phyloP scores from a whole-genome alignment of 2,888 invertebrate genomes.

The Horisme vitalbata region DNA sequence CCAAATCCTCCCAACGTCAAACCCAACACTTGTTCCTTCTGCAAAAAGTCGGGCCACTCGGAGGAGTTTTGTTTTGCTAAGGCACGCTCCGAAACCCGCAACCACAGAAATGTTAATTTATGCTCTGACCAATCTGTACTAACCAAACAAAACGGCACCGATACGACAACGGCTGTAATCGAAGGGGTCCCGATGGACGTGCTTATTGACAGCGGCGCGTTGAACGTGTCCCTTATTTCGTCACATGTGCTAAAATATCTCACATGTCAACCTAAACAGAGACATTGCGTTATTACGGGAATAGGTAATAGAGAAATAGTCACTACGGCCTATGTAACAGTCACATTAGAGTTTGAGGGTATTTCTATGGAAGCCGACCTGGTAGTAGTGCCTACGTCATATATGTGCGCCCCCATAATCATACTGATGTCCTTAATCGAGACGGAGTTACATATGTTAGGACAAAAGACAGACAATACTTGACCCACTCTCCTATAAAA shows the following conservation, averaged over 20 bases:
- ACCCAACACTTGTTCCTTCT: no score
- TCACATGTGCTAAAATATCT: no score
- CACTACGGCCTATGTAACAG: background rate
- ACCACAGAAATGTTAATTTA: background rate
- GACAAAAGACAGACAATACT: slow-evolving; percentile 1
- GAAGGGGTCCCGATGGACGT: no score
- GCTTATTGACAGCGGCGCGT: no score
- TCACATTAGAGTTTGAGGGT: slow-evolving; percentile 26
- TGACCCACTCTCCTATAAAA: no score
- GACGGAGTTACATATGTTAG: slow-evolving; percentile 15
- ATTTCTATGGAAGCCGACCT: slow-evolving; percentile 34
- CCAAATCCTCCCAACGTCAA: no score
- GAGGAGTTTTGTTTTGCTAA: no score
- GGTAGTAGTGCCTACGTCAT: slow-evolving; percentile 19
- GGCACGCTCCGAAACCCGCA: no score
- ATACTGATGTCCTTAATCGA: slow-evolving; percentile 35
- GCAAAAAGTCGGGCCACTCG: no score
- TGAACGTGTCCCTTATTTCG: no score
- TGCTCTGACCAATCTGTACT: background rate
- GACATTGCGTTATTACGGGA: background rate
- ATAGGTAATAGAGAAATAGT: background rate
- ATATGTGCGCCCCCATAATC: slow-evolving; percentile 29
- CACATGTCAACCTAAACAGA: no score
- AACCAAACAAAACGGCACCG: background rate
- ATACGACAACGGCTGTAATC: no score